Evolutionary conservation across 2,888 invertebrate species (phyloP).

Genomic region (Cephalotes varians): DNA sequence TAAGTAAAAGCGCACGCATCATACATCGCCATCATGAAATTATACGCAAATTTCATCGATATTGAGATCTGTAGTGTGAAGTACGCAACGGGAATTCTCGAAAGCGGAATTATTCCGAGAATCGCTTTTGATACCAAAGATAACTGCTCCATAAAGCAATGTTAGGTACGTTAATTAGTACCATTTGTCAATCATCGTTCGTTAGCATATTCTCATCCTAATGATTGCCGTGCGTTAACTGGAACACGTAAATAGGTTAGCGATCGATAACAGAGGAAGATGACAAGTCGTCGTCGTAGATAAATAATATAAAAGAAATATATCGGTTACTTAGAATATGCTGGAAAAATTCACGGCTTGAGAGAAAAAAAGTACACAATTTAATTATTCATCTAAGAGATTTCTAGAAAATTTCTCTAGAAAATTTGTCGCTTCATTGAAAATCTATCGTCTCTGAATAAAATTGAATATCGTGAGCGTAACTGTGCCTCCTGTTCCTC

Average conservation of each 20-base stretch:
- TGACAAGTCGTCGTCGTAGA: neutral
- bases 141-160: conserved; percentile 13
- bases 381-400: neutral
- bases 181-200: conserved; percentile 34
- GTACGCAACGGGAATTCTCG: neutral
- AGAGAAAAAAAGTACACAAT: neutral
- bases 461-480: conserved; percentile 9
- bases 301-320: conserved; percentile 13
- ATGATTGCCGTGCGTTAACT: conserved; percentile 15
- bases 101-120: conserved; percentile 1
- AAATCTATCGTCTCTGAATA: neutral
- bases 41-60: neutral
- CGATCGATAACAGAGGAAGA: conserved; percentile 20
- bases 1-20: conserved; percentile 1
- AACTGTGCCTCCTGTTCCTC: neutral
- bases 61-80: neutral
- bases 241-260: neutral
- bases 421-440: neutral
- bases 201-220: conserved; percentile 27
- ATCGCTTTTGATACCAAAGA: conserved; percentile 41
- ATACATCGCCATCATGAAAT: neutral
- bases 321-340: neutral
- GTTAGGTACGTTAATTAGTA: conserved; percentile 29
- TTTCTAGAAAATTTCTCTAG: neutral
- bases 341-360: neutral